Base-by-base conservation (phyloP, 2,797 vertebrate genomes). In the Labroides dimidiatus region DNA sequence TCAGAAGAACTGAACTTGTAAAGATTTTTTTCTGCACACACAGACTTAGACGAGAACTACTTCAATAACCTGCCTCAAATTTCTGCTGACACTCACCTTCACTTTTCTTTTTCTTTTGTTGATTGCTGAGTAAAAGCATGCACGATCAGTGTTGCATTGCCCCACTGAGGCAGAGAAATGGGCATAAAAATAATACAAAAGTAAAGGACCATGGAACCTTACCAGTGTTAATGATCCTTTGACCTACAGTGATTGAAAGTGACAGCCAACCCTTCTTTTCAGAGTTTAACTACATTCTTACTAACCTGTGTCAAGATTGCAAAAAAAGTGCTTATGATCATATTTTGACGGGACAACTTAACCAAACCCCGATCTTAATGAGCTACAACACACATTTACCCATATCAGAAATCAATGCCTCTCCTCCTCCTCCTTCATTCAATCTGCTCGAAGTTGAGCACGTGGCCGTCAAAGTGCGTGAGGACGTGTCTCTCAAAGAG, bases 401-500 rank as follows among this genome's bases (percentile, higher is more conserved):
- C 50, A 54, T 6, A 60, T 52, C 23, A 47, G 23, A 42, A 54
- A 30, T 41, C 8, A 1, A 4, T 1, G 2, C 19, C 7, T 11
- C 1, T 10, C 44, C 33, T n/a, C 37, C 0, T 0, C 12, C 0
- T 1, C 47, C 27, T 39, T 87, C 89, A 93, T 30, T 94, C 91
- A 0, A 91, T 89, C 90, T 97, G 97, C 70, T 97, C 93, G 14
- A 99, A 97, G 93, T 97, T 96, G 75, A 98, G 94, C 85, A 97
- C 96, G 47, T 96, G 95, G 89, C 96, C 95, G 80, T 98, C 96
- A 20, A 99, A 99, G 92, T 99, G 98, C 1, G 95, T 99, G 92
- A 98, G 96, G 50, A 99, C 97, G 1, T 99, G 98, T 77, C 94
- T 94, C 93, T 99, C 97, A 33, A 97, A 99, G 1, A 94, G 95